Percentiles rank a stretch among this genome's conserved stretches.
Conservation (phyloP, 2,888 invertebrate species). For the Erebia palarica region DNA sequence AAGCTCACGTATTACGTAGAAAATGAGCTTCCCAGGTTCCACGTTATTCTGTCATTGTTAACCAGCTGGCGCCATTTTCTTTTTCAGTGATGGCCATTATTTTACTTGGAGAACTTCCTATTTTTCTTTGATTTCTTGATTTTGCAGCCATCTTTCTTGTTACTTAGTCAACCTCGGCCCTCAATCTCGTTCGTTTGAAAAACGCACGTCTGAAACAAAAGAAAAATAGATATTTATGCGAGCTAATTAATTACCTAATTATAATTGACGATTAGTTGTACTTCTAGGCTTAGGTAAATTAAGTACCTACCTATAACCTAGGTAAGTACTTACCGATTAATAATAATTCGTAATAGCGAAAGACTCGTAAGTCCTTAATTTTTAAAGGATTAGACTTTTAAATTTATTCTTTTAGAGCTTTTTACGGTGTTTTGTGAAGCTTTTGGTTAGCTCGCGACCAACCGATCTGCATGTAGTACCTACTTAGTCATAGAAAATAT, state of each 20-base stretch:
- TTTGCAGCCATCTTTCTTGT: conserved; percentile 5
- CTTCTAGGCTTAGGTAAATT: too few species aligned
- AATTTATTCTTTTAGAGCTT: too few species aligned
- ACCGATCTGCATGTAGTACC: too few species aligned
- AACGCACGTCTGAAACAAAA: conserved; percentile 15
- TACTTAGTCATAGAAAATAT: too few species aligned
- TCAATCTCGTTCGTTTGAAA: background rate
- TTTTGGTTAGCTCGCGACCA: too few species aligned
- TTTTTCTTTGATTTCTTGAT: conserved; percentile 7
- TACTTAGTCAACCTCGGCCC: background rate
- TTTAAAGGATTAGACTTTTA: too few species aligned
- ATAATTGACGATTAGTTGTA: too few species aligned
- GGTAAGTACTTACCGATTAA: too few species aligned
- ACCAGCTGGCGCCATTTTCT: conserved; percentile 34
- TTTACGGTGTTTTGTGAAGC: too few species aligned
- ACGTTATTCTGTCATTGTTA: conserved; percentile 14
- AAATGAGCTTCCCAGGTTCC: background rate
- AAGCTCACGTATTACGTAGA: background rate
- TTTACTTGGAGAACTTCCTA: background rate
- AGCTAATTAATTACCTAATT: background rate
- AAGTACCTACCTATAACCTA: too few species aligned
- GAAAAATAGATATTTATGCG: background rate
- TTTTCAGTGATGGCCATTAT: background rate
- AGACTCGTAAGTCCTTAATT: too few species aligned
- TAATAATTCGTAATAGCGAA: too few species aligned